phyloP scores from a whole-genome alignment of 2,113 vertebrate species.

The Brachypteracias leptosomus region DNA sequence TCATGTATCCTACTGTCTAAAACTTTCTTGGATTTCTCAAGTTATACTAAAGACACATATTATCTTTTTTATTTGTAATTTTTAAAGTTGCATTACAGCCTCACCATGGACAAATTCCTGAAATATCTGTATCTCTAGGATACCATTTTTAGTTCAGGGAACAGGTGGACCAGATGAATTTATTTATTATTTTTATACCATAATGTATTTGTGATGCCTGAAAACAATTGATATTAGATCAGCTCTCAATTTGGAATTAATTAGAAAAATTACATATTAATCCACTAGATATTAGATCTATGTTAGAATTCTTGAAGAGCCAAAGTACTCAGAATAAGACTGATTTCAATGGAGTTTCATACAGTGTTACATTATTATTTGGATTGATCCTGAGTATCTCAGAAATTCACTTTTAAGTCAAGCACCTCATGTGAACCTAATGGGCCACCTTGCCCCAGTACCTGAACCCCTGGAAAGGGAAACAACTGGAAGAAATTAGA shows the following conservation, averaged over 20 bases:
- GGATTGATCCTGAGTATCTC: neutral
- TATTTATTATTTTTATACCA: neutral
- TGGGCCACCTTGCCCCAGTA: fast-evolving
- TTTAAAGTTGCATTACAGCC: neutral
- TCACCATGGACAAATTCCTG: neutral
- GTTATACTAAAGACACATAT: neutral
- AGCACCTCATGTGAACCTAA: neutral
- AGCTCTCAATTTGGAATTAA: neutral
- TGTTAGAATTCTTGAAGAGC: neutral
- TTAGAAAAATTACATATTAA: neutral
- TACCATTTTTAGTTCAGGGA: neutral
- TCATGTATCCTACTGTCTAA: neutral
- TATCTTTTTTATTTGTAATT: neutral
- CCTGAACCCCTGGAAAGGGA: neutral
- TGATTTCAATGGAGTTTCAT: neutral
- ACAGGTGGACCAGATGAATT: neutral
- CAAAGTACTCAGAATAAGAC: neutral
- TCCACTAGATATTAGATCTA: neutral
- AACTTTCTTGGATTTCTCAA: neutral
- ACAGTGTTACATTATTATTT: neutral
- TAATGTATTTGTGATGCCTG: neutral
- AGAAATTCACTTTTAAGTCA: neutral
- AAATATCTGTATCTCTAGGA: neutral
- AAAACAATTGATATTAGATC: neutral
- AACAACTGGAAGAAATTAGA: neutral